phyloP scores from a whole-genome alignment of 2,797 vertebrate genomes.

The Falco berigora region DNA sequence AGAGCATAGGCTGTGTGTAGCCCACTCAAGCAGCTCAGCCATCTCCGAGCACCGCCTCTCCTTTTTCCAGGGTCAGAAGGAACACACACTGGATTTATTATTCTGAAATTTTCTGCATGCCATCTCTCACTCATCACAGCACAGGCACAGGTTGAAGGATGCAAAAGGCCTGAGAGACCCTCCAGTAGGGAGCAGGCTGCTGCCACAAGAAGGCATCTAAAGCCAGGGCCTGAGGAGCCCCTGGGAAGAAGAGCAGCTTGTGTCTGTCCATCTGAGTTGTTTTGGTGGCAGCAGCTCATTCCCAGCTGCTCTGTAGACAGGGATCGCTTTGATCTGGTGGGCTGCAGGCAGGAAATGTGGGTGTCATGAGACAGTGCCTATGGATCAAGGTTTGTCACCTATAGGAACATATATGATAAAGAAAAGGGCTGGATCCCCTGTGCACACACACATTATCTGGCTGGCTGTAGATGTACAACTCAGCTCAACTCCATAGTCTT shows the following conservation, averaged over 20 bases:
- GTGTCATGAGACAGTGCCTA: accelerated
- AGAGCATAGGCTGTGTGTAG: accelerated
- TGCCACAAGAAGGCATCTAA: neutral
- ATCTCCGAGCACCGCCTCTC: accelerated
- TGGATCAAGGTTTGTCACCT: neutral
- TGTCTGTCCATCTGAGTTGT: neutral
- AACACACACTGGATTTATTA: neutral
- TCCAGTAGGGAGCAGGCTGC: neutral
- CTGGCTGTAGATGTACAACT: neutral
- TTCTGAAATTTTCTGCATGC: neutral
- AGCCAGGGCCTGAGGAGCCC: neutral
- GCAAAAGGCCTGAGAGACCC: neutral
- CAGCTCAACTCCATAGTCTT: no score
- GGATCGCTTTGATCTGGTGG: neutral
- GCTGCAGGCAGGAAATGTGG: neutral
- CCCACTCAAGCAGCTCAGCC: neutral
- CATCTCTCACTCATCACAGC: neutral
- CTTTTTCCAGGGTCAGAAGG: neutral
- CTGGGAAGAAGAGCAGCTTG: neutral
- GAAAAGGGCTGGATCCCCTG: neutral
- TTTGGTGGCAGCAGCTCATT: neutral
- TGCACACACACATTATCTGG: neutral
- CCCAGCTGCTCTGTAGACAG: neutral
- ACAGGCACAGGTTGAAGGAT: neutral
- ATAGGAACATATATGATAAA: neutral